A percentile compares a stretch with the other conserved stretches of the same genome.
Evolutionary conservation across 2,797 vertebrate species (phyloP).

Genomic region (Poliocrania exsul): DNA sequence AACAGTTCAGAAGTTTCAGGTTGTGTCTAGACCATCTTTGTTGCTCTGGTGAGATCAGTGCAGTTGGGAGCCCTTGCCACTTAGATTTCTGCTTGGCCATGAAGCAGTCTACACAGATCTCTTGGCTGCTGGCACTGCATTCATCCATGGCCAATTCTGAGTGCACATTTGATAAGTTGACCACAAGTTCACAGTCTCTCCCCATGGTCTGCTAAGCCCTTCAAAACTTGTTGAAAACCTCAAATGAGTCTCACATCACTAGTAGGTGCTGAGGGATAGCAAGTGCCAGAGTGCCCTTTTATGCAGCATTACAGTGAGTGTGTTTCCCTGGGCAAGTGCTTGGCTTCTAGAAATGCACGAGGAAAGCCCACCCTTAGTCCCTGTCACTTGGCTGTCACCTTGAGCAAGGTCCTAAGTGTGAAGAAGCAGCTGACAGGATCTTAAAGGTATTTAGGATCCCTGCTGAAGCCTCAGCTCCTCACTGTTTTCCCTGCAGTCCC

Average conservation of each 20-base stretch:
- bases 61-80: neutral
- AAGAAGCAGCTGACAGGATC: neutral
- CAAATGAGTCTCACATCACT: neutral
- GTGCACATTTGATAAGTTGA: neutral
- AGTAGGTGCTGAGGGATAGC: neutral
- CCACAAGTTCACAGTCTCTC: neutral
- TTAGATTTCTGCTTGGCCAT: neutral
- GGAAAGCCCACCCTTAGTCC: neutral
- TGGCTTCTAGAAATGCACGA: neutral
- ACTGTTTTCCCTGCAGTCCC: neutral
- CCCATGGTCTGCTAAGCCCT: neutral
- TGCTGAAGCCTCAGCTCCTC: neutral
- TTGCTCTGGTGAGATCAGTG: neutral
- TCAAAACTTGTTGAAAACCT: neutral
- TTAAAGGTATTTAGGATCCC: neutral
- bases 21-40: neutral
- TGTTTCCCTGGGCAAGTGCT: neutral
- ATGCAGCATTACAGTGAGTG: accelerated
- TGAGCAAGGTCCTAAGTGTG: neutral
- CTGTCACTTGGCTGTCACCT: neutral
- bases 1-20: neutral
- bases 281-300: neutral
- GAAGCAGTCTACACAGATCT: neutral
- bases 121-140: neutral
- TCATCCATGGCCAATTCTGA: neutral